Base-by-base conservation (phyloP, 2,113 vertebrate genomes). In the Lipotes vexillifer region DNA sequence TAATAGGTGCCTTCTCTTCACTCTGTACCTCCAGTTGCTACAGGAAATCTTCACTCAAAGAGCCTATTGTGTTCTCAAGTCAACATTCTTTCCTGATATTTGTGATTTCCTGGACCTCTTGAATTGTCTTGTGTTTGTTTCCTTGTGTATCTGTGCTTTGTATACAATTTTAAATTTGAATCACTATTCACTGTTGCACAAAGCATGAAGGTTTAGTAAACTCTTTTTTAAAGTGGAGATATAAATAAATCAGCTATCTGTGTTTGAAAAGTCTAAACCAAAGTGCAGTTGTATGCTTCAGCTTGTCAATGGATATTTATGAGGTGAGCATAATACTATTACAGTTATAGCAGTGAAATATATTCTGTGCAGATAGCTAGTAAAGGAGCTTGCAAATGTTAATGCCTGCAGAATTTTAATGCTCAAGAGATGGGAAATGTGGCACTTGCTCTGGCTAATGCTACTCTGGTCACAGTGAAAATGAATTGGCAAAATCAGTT, bases 271-370 rank as follows among this genome's bases (percentile, higher is more conserved):
- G 36, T 21, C 88, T 83, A 94, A 97, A 97, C 59, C 59, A 90
- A 96, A 98, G 91, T 98, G 96, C 96, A 94, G 93, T 91, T 98
- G 96, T 96, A 94, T 93, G 96, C 95, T 96, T 96, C 96, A 96
- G 93, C 98, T 97, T 98, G 98, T 98, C 98, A 93, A 36, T 2
- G 68, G 97, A 88, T 98, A 98, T 99, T 99, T 98, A 98, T 81
- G 97, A 97, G 97, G 77, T 25, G 84, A 98, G 74, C 14, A 84
- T 97, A 97, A 98, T 97, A 85, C 97, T 97, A 0, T 97, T 97
- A 97, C 3, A 0, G 97, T 94, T 98, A 92, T 69, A 91, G 97
- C 97, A 74, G 95, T 98, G 98, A 98, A 98, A 98, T 98, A 98
- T 82, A 97, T 96, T 96, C 96, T 55, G 46, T 89, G 95, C 91